Conservation (phyloP, 2,888 invertebrate genomes). For the Aethes cnicana region DNA sequence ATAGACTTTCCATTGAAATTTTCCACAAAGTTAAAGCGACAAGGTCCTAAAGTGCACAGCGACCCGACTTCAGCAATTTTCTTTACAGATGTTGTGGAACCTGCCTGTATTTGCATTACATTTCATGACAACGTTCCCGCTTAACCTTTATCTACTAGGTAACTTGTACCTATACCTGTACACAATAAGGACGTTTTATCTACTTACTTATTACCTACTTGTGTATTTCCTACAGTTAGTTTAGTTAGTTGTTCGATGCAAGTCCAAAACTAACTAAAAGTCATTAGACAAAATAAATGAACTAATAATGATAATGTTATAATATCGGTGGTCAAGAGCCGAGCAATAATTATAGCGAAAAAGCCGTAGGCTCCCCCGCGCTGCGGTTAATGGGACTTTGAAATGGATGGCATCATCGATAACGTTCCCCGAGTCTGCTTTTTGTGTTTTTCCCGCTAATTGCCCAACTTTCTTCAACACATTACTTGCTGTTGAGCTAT, state of each 20-base stretch:
- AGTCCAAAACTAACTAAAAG: no score
- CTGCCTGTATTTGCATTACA: no score
- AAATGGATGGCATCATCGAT: conserved; percentile 63
- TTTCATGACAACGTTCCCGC: no score
- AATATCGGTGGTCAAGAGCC: conserved; percentile 17
- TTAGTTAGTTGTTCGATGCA: no score
- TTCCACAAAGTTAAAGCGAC: neutral
- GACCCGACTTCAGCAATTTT: no score
- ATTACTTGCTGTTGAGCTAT: conserved; percentile 58
- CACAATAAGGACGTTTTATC: no score
- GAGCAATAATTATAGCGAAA: conserved; percentile 20
- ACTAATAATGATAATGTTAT: neutral
- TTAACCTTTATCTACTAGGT: no score
- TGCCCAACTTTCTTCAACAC: conserved; percentile 63
- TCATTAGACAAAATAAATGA: no score
- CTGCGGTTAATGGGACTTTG: conserved; percentile 60
- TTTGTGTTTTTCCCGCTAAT: conserved; percentile 66
- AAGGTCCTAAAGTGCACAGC: neutral
- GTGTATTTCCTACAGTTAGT: no score
- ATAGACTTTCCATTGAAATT: neutral
- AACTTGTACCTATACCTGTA: no score
- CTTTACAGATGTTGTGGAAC: no score
- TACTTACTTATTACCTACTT: no score
- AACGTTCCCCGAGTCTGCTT: conserved; percentile 57
- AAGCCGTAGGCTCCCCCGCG: conserved; percentile 30